Evolutionary conservation across 2,797 vertebrate species (phyloP).

Genomic region (Gallinago nigripennis): DNA sequence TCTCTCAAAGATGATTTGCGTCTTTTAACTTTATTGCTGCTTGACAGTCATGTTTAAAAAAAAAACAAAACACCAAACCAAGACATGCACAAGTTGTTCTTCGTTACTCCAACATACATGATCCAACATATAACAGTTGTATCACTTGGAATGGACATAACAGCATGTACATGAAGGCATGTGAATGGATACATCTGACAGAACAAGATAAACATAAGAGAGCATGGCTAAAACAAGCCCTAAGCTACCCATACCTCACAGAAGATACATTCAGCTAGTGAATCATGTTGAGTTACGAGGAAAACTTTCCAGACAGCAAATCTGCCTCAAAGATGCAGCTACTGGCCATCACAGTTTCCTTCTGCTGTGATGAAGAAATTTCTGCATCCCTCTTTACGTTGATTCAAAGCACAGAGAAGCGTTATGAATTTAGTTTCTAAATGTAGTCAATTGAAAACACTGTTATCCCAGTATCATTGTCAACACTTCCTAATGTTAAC

Average conservation of each 20-base stretch:
- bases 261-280: not conserved
- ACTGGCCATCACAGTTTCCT: not conserved
- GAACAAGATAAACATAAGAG: not conserved
- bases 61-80: not conserved
- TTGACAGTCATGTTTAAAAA: not conserved
- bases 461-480: not conserved
- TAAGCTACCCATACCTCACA: not conserved
- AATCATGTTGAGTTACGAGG: not conserved
- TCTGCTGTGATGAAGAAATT: not conserved
- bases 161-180: fast-evolving
- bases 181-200: not conserved
- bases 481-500: not conserved
- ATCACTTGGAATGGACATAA: not conserved
- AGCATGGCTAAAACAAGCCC: not conserved
- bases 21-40: not conserved
- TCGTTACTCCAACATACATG: not conserved
- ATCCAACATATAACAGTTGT: not conserved
- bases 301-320: not conserved
- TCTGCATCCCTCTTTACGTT: not conserved
- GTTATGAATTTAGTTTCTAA: not conserved
- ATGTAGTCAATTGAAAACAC: not conserved
- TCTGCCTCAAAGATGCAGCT: not conserved
- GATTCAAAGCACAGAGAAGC: not conserved
- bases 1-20: not conserved
- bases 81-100: not conserved